Base-by-base conservation (phyloP, 2,797 vertebrate genomes). In the Anableps anableps region DNA sequence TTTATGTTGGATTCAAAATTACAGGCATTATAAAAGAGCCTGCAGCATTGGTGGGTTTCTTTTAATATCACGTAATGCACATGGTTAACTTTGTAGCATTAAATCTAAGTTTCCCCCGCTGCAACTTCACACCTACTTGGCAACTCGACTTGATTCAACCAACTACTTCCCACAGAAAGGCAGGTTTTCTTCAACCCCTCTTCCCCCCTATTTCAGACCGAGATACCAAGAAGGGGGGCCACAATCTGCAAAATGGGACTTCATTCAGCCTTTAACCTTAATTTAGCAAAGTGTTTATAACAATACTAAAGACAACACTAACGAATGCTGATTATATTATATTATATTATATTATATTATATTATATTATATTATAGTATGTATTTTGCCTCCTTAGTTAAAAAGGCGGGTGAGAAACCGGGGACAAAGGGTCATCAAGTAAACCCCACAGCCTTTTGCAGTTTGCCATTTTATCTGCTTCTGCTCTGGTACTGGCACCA, bases 381-480 rank as follows among this genome's bases (percentile, higher is more conserved):
- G 23, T 71, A 0, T 29, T 70, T 45, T 43, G 23, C 23, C 23
- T 5, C 11, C 13, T 29, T 71, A 16, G 68, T 29, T 47, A 71
- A 71, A 70, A 71, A 29, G 43, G 41, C 41, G 1, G 38, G 16
- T 29, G 68, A 71, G 68, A 64, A 76, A 45, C 41, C 17, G 0
- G 9, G 60, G n/a, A 62, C 11, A 64, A 19, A 0, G 3, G 55
- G 58, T 47, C 41, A 9, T 47, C 21, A 47, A 14, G 10, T 29
- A 6, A 75, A 77, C 80, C 9, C 1, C 4, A 73, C 70, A 14
- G 51, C 26, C 53, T 78, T 85, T 62, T 26, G 41, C 64, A 68
- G 19, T 74, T 73, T 75, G 58, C 51, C 23, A 1, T 75, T 85
- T 84, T 55, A 43, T 86, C 29, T 74, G 29, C 36, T 16, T 29